Percentiles rank a stretch among this genome's conserved stretches.
Conservation (phyloP, 2,797 vertebrate genomes). For the Taenioides sp. region DNA sequence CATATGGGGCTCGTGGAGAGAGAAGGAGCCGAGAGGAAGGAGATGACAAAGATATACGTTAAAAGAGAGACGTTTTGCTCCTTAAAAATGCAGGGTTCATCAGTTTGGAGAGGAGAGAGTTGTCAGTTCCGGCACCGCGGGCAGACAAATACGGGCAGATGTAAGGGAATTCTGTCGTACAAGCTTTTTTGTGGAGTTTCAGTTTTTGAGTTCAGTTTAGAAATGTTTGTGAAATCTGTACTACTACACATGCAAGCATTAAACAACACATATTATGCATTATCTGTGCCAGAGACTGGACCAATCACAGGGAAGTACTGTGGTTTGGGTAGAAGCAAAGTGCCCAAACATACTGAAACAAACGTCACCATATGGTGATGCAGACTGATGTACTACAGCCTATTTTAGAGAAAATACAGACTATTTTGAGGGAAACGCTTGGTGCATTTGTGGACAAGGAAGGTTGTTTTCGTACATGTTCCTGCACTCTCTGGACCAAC, state of each 20-base stretch:
- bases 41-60: conserved; percentile 83
- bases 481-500: too few species aligned
- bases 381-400: too few species aligned
- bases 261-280: background rate
- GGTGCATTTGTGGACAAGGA: too few species aligned
- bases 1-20: conserved; percentile 82
- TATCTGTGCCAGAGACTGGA: too few species aligned
- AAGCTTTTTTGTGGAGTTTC: conserved; percentile 17
- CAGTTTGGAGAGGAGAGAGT: conserved; percentile 74
- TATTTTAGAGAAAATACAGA: too few species aligned
- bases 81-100: conserved; percentile 82
- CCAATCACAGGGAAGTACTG: too few species aligned
- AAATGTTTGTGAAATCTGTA: background rate
- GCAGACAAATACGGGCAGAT: conserved; percentile 68
- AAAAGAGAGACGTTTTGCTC: conserved; percentile 76
- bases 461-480: too few species aligned
- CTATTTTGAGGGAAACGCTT: too few species aligned
- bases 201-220: background rate
- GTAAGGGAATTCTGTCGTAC: conserved; percentile 37
- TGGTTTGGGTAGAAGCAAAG: too few species aligned
- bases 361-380: too few species aligned
- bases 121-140: conserved; percentile 61
- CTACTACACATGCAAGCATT: background rate
- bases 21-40: conserved; percentile 74
- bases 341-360: too few species aligned